Conservation (phyloP, 1,140 invertebrate species). For the Anoplophora glabripennis region DNA sequence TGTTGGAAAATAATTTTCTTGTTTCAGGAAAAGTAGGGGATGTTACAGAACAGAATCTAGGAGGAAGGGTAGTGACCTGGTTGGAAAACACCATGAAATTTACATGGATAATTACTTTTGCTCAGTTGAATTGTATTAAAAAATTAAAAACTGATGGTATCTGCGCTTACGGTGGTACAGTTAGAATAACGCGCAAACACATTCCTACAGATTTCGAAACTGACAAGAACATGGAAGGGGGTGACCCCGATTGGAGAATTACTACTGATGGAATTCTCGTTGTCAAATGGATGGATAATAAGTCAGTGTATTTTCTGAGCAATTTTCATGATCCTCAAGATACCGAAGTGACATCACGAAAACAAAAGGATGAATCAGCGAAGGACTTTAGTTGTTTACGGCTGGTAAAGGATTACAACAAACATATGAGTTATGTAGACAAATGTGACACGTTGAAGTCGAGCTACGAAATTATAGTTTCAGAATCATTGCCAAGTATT, state of each 20-base stretch:
- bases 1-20: too few species aligned
- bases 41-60: conserved; percentile 40
- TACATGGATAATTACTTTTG: conserved; percentile 44
- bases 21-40: conserved; percentile 31
- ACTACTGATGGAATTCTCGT: conserved; percentile 39
- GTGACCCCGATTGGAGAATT: conserved; percentile 41
- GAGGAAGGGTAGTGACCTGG: conserved; percentile 35
- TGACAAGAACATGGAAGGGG: conserved; percentile 43
- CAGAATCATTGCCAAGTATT: too few species aligned
- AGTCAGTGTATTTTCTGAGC: conserved; percentile 44
- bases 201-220: conserved; percentile 31
- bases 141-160: not conserved
- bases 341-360: not conserved
- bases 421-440: too few species aligned
- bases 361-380: too few species aligned
- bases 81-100: conserved; percentile 38
- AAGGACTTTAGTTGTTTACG: too few species aligned
- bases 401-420: too few species aligned
- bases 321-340: conserved; percentile 43
- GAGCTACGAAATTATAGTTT: too few species aligned
- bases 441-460: too few species aligned
- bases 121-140: conserved; percentile 31
- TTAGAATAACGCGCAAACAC: conserved; percentile 31
- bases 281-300: conserved; percentile 48
- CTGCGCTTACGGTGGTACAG: conserved; percentile 44